Conservation (phyloP, 2,888 invertebrate species). For the Girardia tigrina region DNA sequence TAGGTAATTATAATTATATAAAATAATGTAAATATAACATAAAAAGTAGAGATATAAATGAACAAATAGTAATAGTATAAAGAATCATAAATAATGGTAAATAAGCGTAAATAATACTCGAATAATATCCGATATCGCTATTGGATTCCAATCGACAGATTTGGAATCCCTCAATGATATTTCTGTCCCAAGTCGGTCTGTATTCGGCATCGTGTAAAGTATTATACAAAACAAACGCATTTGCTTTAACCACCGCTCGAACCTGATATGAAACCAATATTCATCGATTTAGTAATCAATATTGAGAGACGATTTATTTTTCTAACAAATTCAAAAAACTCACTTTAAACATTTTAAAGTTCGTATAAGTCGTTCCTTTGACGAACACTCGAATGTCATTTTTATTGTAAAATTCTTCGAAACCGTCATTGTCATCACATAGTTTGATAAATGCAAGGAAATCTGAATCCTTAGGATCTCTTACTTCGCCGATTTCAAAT, state of each 20-base stretch:
- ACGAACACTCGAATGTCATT: background rate
- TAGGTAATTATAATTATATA: no score
- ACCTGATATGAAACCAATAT: no score
- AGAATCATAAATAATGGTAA: no score
- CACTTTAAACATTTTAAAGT: background rate
- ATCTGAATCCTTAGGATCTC: conserved; percentile 17
- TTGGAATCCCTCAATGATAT: conserved; percentile 71
- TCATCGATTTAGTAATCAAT: no score
- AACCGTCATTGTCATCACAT: conserved; percentile 24
- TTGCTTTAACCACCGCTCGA: background rate
- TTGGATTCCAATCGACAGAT: conserved; percentile 78
- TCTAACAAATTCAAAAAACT: no score
- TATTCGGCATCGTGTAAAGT: conserved; percentile 51
- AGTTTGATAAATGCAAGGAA: conserved; percentile 21
- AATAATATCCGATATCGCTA: conserved; percentile 80
- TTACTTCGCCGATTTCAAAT: conserved; percentile 24
- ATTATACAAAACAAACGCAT: background rate
- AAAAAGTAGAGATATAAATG: no score
- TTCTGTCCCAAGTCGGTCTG: conserved; percentile 73
- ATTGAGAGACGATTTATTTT: background rate
- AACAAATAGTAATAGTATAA: no score
- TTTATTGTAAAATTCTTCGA: conserved; percentile 23
- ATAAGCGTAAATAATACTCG: no score
- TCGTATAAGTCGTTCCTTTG: background rate
- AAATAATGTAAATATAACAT: no score